Conservation (phyloP, 2,113 vertebrate species). For the Climacteris rufus region DNA sequence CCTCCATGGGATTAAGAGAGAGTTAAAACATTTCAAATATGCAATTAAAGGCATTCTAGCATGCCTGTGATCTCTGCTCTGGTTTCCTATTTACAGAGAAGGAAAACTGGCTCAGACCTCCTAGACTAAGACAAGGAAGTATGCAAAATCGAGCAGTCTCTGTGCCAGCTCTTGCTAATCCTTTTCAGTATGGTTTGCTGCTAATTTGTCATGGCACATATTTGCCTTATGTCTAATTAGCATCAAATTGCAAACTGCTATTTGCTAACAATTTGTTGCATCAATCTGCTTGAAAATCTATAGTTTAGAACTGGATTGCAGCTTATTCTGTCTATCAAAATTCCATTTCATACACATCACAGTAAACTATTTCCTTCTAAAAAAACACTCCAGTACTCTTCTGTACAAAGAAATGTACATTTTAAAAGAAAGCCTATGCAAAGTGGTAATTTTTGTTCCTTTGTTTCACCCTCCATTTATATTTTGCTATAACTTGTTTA, state of each 20-base stretch:
- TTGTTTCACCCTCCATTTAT: neutral
- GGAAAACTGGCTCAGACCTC: conserved; percentile 72
- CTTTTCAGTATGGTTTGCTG: conserved; percentile 82
- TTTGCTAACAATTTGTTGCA: conserved; percentile 87
- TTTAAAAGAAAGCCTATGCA: conserved; percentile 9
- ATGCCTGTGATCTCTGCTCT: conserved; percentile 57
- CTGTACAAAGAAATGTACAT: conserved; percentile 45
- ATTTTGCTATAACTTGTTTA: neutral
- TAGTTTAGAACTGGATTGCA: conserved; percentile 80
- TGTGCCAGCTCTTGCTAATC: conserved; percentile 78
- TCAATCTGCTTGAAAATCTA: conserved; percentile 86
- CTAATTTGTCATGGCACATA: conserved; percentile 85
- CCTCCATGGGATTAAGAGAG: conserved; percentile 6
- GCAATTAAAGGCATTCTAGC: conserved; percentile 48
- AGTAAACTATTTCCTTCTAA: conserved; percentile 67
- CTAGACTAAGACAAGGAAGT: conserved; percentile 68
- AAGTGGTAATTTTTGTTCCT: neutral
- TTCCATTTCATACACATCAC: conserved; percentile 72
- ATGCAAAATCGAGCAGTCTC: conserved; percentile 73
- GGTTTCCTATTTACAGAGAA: conserved; percentile 60
- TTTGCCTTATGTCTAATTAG: conserved; percentile 88
- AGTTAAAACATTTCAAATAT: conserved; percentile 29
- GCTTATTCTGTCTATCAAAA: conserved; percentile 79
- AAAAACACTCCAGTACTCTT: conserved; percentile 13
- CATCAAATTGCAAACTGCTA: conserved; percentile 88